Conservation (phyloP, 2,888 invertebrate species). For the Pegoplata infirma region DNA sequence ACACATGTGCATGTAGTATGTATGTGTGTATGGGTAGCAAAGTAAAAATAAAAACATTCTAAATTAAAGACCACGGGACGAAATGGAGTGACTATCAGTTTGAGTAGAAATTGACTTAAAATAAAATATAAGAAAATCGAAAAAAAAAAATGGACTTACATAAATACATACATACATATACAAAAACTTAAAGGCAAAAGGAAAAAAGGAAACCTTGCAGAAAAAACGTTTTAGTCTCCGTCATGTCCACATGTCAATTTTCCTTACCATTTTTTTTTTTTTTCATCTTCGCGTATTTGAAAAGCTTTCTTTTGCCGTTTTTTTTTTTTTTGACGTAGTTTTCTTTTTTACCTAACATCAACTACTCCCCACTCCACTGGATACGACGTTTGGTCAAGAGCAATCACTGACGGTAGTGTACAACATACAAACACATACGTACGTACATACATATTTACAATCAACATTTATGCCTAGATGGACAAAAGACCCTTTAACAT, state of each 20-base stretch:
- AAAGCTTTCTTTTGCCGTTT: constrained; percentile 26
- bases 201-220: neutral
- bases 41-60: neutral
- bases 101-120: neutral
- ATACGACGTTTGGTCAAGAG: constrained; percentile 18
- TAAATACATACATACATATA: neutral
- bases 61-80: neutral
- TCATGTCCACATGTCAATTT: constrained; percentile 62
- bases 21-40: too few relatives aligned
- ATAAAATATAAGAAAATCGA: neutral
- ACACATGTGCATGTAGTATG: too few relatives aligned
- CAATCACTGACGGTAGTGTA: neutral
- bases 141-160: neutral
- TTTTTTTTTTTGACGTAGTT: neutral
- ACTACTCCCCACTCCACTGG: constrained; percentile 3
- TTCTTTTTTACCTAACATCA: constrained; percentile 1
- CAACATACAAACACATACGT: too few relatives aligned
- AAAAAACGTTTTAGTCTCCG: constrained; percentile 41
- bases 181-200: neutral
- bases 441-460: too few relatives aligned
- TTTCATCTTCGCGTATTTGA: constrained; percentile 54
- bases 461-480: constrained; percentile 26
- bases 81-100: neutral
- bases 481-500: constrained; percentile 27
- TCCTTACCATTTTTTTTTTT: constrained; percentile 41